Evolutionary conservation across 2,888 invertebrate genomes (phyloP).

Genomic region (Drosophila falleni): DNA sequence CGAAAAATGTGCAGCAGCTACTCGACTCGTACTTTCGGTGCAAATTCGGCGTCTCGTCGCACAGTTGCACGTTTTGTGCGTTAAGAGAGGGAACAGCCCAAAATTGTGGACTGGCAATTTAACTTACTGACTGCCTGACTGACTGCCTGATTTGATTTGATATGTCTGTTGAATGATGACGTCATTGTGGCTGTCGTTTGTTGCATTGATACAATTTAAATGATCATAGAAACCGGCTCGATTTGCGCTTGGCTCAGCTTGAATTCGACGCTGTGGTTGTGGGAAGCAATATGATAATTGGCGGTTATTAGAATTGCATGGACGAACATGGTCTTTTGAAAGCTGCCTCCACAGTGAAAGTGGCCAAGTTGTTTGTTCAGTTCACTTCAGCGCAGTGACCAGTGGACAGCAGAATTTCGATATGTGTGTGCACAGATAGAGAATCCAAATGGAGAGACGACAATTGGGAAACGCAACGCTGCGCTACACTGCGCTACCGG

Average conservation of each 20-base stretch:
- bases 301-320: constrained; percentile 73
- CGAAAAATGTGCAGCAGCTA: constrained; percentile 54
- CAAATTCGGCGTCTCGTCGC: constrained; percentile 59
- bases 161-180: constrained; percentile 36
- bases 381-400: background rate
- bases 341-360: constrained; percentile 67
- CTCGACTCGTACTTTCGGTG: constrained; percentile 58
- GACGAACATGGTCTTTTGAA: constrained; percentile 51
- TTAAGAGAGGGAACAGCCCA: constrained; percentile 44
- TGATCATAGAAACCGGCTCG: constrained; percentile 39
- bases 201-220: constrained; percentile 48
- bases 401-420: constrained; percentile 40
- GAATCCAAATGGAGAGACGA: constrained; percentile 39
- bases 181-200: constrained; percentile 35
- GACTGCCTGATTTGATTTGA: constrained; percentile 22
- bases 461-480: constrained; percentile 51
- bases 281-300: constrained; percentile 66
- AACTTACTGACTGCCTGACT: constrained; percentile 18
- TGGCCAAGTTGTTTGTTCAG: constrained; percentile 30
- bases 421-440: constrained; percentile 35
- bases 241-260: constrained; percentile 6
- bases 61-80: constrained; percentile 66
- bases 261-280: constrained; percentile 26
- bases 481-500: constrained; percentile 78
- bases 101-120: constrained; percentile 28